Evolutionary conservation across 1,140 invertebrate species (phyloP).

Genomic region (Aleiodes sp.): DNA sequence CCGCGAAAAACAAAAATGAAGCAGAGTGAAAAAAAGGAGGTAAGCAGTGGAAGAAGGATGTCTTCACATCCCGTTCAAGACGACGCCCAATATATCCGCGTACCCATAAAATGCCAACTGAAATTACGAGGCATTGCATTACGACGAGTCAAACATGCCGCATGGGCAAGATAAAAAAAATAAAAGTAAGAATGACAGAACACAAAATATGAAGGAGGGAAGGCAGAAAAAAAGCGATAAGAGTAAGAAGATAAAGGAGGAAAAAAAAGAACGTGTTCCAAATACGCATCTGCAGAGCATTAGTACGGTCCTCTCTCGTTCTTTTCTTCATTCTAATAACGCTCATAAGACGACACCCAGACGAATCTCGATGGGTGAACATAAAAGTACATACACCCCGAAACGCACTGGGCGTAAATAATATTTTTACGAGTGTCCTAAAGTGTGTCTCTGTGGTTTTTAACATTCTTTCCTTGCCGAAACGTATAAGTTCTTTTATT

Average conservation of each 20-base stretch:
- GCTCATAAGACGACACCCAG: constrained; percentile 5
- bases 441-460: constrained; percentile 33
- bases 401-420: constrained; percentile 33
- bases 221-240: neutral
- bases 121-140: constrained; percentile 21
- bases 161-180: constrained; percentile 5
- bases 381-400: constrained; percentile 26
- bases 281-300: constrained; percentile 28
- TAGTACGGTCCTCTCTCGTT: neutral
- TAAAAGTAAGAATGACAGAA: constrained; percentile 15
- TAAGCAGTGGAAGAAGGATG: constrained; percentile 17
- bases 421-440: constrained; percentile 40
- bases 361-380: constrained; percentile 6
- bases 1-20: neutral
- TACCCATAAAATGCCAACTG: constrained; percentile 25
- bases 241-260: neutral
- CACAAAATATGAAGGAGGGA: neutral
- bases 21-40: constrained; percentile 15
- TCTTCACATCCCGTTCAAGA: constrained; percentile 14
- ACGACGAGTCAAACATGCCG: constrained; percentile 32
- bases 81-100: constrained; percentile 27
- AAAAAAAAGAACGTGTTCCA: neutral
- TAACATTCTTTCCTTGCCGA: constrained; percentile 10
- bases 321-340: neutral
- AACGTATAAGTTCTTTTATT: constrained; percentile 38